These are phyloP conservation scores for Drosophila kanekoi DNA, from an alignment of 2,888 invertebrate genomes.

Conservation along the genomic window DNA sequence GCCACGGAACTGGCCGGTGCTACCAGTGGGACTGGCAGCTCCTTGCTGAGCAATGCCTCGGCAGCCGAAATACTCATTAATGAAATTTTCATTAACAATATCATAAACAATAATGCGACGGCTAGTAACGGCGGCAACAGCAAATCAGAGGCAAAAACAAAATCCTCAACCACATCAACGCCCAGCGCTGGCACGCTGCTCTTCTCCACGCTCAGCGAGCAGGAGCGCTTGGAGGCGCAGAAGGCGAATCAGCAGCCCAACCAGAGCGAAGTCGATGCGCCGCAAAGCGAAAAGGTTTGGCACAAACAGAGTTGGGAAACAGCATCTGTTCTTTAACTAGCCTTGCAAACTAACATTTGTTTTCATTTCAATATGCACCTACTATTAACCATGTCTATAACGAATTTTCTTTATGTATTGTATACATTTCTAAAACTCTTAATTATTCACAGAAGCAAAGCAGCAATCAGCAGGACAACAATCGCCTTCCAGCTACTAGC, in stretches of 20 bases:
- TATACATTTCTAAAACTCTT: neutral
- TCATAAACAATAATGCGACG: slow-evolving; percentile 81
- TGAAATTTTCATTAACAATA: slow-evolving; percentile 84
- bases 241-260: slow-evolving; percentile 48
- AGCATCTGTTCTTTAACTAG: slow-evolving; percentile 47
- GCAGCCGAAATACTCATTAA: slow-evolving; percentile 84
- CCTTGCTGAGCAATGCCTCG: slow-evolving; percentile 76
- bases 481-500: slow-evolving; percentile 84
- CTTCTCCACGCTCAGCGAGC: slow-evolving; percentile 82
- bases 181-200: slow-evolving; percentile 81
- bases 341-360: slow-evolving; percentile 57
- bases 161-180: slow-evolving; percentile 49
- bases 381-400: slow-evolving; percentile 45
- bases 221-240: slow-evolving; percentile 80
- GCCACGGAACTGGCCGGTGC: slow-evolving; percentile 43
- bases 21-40: slow-evolving; percentile 33
- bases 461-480: slow-evolving; percentile 80
- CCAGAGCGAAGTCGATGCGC: slow-evolving; percentile 69
- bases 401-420: neutral
- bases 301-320: slow-evolving; percentile 30
- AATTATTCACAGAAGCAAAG: slow-evolving; percentile 80
- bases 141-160: slow-evolving; percentile 50
- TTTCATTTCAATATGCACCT: slow-evolving; percentile 71
- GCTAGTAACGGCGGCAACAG: slow-evolving; percentile 33
- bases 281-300: slow-evolving; percentile 83